These are phyloP conservation scores for Neoaliturus tenellus DNA, from an alignment of 2,888 invertebrate species.

Conservation along the genomic window DNA sequence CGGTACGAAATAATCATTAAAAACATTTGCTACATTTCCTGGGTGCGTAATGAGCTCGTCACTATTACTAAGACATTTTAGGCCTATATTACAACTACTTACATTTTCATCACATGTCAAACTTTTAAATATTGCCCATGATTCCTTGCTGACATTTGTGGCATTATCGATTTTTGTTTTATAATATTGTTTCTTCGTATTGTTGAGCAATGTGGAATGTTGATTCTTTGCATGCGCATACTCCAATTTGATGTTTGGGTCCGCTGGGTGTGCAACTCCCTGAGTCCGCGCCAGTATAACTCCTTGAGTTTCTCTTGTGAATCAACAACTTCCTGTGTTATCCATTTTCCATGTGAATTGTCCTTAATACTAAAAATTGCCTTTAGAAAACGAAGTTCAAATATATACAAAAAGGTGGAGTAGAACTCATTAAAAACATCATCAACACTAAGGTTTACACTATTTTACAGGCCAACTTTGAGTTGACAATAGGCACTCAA, in stretches of 20 bases:
- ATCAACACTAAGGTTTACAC: background rate
- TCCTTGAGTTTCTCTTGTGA: background rate
- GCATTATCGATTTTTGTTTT: background rate
- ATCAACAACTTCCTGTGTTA: background rate
- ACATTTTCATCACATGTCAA: slow-evolving; percentile 48
- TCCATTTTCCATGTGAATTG: background rate
- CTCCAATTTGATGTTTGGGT: background rate
- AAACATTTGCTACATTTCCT: slow-evolving; percentile 39
- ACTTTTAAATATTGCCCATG: slow-evolving; percentile 7
- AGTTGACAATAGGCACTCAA: background rate
- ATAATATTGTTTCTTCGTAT: background rate
- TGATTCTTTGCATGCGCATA: background rate
- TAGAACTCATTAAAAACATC: background rate
- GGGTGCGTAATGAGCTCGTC: slow-evolving; percentile 47
- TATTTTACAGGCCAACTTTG: background rate
- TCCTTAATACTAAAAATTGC: background rate
- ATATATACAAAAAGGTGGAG: background rate
- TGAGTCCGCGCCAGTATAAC: background rate
- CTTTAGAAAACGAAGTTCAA: background rate
- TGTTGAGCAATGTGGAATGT: background rate
- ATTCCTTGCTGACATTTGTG: background rate
- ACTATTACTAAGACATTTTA: slow-evolving; percentile 5
- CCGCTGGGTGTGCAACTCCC: no score
- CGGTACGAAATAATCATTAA: slow-evolving; percentile 39
- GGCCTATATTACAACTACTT: slow-evolving; percentile 41